Evolutionary conservation across 2,113 vertebrate species (phyloP), one percentile per base, ranked within the genome.

Genomic region (Malurus alboscapulatus): DNA sequence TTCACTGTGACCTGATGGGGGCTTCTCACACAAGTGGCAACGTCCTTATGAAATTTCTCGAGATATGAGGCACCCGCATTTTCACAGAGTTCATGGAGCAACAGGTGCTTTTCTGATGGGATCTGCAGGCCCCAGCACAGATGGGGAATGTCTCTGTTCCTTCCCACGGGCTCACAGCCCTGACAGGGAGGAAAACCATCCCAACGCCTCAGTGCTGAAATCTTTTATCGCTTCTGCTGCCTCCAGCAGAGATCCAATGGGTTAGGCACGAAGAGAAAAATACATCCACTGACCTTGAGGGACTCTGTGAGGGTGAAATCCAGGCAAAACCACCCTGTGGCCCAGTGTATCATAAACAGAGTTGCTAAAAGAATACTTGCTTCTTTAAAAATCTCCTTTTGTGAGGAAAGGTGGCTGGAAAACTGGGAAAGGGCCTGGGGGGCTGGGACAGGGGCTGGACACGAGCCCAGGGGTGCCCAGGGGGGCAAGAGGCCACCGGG

Each of bases 11-110:
- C 10, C 36, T 38, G 50, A 42, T 12, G 7, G 4, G 26, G 12
- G 81, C 29, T 16, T 71, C 38, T 53, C 63, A 42, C 14, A n/a
- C 14, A 12, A 34, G 11, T 13, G 26, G 21, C 2, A n/a, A 11
- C 12, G 1, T 30, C 20, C 34, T 71, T n/a, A 34, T 75, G 54
- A 19, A 54, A 27, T 32, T 50, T 47, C 45, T 32, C 69, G 68
- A 57, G 29, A 8, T 16, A 4, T 1, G 9, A 83, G 17, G 38
- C 6, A 61, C 26, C 7, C 6, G 3, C 2, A 0, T 58, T 53
- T 90, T 58, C 51, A 17, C 40, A 34, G 63, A 68, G 16, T 32
- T 86, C 38, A 44, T 14, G 44, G 16, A 63, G 38, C 79, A 83
- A 29, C 10, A 45, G 73, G 58, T 47, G 5, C 27, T 75, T 86